A percentile compares a stretch with the other conserved stretches of the same genome.
Conservation (phyloP, 2,888 invertebrate species). For the Pedicia rivosa region DNA sequence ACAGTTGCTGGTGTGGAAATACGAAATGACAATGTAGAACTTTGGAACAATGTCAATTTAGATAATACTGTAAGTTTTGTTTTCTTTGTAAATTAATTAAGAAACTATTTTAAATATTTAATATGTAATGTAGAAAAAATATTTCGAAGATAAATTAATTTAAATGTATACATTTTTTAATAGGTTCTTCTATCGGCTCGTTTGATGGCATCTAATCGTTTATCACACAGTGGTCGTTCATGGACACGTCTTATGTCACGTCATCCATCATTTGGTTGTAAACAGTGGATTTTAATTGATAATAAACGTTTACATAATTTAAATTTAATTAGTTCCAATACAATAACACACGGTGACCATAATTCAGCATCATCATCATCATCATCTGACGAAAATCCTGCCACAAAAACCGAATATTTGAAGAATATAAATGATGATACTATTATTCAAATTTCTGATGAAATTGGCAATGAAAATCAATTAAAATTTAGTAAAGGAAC, state of each 20-base stretch:
- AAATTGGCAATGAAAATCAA: background rate
- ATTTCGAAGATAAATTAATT: no score
- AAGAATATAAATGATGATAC: slow-evolving; percentile 8
- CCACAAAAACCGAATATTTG: background rate
- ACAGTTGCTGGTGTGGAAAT: slow-evolving; percentile 64
- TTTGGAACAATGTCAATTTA: slow-evolving; percentile 53
- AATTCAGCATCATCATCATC: background rate
- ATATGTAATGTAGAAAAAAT: no score
- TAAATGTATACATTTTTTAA: no score
- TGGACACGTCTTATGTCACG: slow-evolving; percentile 57
- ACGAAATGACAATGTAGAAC: slow-evolving; percentile 50
- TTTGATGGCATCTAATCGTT: slow-evolving; percentile 65
- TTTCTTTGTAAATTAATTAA: no score
- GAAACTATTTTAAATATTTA: no score
- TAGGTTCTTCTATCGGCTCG: slow-evolving; percentile 58
- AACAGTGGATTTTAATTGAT: slow-evolving; percentile 76
- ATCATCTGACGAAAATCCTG: background rate
- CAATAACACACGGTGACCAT: no score
- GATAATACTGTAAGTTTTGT: slow-evolving; percentile 23
- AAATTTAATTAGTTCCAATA: background rate
- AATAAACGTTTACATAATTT: slow-evolving; percentile 32
- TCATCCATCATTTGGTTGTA: slow-evolving; percentile 68
- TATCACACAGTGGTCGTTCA: slow-evolving; percentile 50
- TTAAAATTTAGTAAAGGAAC: slow-evolving; percentile 24
- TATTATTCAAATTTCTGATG: background rate